Evolutionary conservation across 2,113 vertebrate species (phyloP).

Genomic region (Hemiprocne comata): DNA sequence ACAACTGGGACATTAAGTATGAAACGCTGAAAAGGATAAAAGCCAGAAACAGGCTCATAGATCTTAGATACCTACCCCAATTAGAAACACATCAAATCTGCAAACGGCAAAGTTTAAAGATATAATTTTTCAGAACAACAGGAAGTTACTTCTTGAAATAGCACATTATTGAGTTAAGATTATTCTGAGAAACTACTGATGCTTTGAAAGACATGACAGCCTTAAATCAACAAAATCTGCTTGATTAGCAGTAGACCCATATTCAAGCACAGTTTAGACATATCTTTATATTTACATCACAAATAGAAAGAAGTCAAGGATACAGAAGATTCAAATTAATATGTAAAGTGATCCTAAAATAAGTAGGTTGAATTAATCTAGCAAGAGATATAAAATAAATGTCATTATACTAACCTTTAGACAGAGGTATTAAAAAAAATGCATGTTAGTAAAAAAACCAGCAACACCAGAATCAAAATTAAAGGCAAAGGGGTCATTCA

Average conservation of each 20-base stretch:
- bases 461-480: background rate
- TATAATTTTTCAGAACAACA: background rate
- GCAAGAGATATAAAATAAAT: background rate
- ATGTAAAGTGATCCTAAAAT: background rate
- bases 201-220: background rate
- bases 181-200: background rate
- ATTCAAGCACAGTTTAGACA: background rate
- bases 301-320: conserved; percentile 4
- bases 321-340: background rate
- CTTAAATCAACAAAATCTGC: background rate
- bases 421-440: background rate
- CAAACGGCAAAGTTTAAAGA: background rate
- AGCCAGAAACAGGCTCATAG: background rate
- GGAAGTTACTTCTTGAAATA: background rate
- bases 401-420: background rate
- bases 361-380: background rate
- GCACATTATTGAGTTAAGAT: background rate
- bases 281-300: background rate
- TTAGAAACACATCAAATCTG: background rate
- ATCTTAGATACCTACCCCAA: background rate
- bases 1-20: background rate
- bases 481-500: background rate
- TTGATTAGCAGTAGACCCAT: background rate
- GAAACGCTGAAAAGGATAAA: background rate
- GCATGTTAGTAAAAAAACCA: background rate